Conservation (phyloP, 2,888 invertebrate genomes). For the Macrophya alboannulata region DNA sequence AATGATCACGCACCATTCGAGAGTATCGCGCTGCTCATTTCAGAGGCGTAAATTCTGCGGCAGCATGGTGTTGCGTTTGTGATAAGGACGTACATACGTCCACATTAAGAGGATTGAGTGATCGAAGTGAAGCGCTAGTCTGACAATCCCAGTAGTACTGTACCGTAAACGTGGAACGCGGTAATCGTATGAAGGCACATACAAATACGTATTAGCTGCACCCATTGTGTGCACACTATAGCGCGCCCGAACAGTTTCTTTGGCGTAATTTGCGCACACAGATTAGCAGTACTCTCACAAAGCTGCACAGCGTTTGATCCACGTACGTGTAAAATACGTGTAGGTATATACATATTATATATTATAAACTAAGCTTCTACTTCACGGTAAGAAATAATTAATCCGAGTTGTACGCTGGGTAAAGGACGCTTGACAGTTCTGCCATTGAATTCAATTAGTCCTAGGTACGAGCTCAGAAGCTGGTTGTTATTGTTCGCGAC, state of each 20-base stretch:
- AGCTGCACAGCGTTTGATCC: neutral
- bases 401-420: constrained; percentile 33
- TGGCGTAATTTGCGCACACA: neutral
- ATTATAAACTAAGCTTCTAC: neutral
- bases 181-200: neutral
- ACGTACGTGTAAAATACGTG: neutral
- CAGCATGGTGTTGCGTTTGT: constrained; percentile 1
- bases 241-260: constrained; percentile 34
- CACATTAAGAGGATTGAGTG: constrained; percentile 12
- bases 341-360: neutral
- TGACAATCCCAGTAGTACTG: constrained; percentile 20
- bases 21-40: neutral
- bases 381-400: constrained; percentile 38
- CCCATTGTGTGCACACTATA: neutral
- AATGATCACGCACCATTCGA: neutral
- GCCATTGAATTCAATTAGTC: constrained; percentile 51
- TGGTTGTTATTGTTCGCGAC: constrained; percentile 27
- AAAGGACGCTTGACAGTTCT: constrained; percentile 43
- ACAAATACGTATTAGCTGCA: neutral
- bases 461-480: constrained; percentile 21
- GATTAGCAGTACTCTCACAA: neutral
- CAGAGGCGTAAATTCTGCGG: neutral
- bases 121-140: constrained; percentile 10
- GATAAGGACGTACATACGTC: neutral
- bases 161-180: neutral